Percentiles rank a stretch among this genome's conserved stretches.
These are phyloP conservation scores for Aplodontia rufa DNA, from an alignment of 2,113 vertebrate species.

Conservation along the genomic window DNA sequence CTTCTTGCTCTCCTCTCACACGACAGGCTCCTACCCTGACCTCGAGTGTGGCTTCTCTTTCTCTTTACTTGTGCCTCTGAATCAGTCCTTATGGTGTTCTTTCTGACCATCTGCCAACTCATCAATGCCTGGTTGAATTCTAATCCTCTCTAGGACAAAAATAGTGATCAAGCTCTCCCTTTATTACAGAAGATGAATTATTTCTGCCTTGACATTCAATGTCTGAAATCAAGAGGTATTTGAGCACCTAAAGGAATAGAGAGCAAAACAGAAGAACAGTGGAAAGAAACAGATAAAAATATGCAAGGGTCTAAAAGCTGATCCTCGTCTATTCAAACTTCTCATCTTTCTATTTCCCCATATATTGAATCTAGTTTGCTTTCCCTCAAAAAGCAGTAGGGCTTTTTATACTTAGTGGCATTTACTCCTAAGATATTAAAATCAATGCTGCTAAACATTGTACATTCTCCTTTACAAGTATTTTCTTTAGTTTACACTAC, in stretches of 20 bases:
- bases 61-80: neutral
- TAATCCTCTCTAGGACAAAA: constrained; percentile 14
- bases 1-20: neutral
- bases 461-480: neutral
- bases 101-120: neutral
- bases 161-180: neutral
- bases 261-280: neutral
- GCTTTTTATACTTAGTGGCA: neutral
- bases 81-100: neutral
- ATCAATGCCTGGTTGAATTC: neutral
- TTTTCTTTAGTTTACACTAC: neutral
- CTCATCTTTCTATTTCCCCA: neutral
- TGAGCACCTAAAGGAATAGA: neutral
- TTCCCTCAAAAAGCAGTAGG: neutral
- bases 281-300: neutral
- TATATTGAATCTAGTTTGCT: neutral
- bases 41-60: neutral
- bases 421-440: neutral
- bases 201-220: neutral
- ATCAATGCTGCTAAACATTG: neutral
- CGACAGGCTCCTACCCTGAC: too few relatives aligned
- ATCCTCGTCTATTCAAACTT: neutral
- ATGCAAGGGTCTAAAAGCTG: neutral
- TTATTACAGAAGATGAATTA: neutral
- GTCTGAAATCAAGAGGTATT: constrained; percentile 7